Conservation (phyloP, 2,797 vertebrate species). For the Sebastolobus altivelis region DNA sequence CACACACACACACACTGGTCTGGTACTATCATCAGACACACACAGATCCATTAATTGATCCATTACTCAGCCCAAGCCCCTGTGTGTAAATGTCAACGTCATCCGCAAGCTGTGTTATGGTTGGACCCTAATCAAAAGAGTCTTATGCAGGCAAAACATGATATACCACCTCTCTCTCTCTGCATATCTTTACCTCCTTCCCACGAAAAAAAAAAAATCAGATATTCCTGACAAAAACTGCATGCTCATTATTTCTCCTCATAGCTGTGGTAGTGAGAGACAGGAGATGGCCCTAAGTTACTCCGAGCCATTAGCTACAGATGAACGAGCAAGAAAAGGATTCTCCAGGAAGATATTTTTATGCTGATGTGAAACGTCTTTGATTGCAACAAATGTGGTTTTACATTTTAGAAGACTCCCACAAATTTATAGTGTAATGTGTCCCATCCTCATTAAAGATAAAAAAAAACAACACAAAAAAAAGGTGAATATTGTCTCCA, state of each 20-base stretch:
- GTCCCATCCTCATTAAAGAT: conserved; percentile 18
- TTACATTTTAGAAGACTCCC: conserved; percentile 19
- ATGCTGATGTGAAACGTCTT: conserved; percentile 37
- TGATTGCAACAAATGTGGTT: conserved; percentile 45
- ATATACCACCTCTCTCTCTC: conserved; percentile 63
- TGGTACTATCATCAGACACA: conserved; percentile 73
- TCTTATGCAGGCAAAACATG: conserved; percentile 58
- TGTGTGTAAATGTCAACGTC: conserved; percentile 56
- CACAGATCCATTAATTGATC: conserved; percentile 70
- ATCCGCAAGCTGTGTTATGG: conserved; percentile 74
- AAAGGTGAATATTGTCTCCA: conserved; percentile 10
- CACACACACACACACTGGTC: conserved; percentile 25
- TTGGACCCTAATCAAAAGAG: conserved; percentile 77
- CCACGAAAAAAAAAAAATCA: conserved; percentile 19
- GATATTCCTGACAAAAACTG: conserved; percentile 52
- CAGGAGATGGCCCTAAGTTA: conserved; percentile 58
- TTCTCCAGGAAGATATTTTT: conserved; percentile 40
- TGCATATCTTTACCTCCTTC: conserved; percentile 60
- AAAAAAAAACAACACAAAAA: not conserved
- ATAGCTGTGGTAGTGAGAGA: conserved; percentile 36
- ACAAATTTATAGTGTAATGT: conserved; percentile 2
- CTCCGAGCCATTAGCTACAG: conserved; percentile 58
- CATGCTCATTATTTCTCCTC: conserved; percentile 68
- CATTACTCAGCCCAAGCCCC: conserved; percentile 65
- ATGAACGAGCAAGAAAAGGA: conserved; percentile 44